These are phyloP conservation scores for Sceliomorpha sp. DNA, from an alignment of 2,888 invertebrate genomes.

Conservation along the genomic window DNA sequence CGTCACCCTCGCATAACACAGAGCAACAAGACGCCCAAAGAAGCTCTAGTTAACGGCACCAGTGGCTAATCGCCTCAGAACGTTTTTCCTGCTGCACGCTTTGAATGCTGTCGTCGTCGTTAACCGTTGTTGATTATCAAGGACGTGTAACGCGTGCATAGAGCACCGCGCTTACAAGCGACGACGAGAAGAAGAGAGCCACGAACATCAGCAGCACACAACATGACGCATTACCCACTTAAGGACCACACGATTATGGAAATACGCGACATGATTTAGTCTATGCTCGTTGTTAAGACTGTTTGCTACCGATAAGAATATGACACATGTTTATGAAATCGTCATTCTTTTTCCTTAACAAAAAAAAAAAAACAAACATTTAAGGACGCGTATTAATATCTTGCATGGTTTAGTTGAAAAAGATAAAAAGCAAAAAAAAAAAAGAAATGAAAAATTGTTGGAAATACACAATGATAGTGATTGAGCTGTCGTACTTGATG, in stretches of 20 bases:
- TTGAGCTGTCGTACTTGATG: conserved; percentile 70
- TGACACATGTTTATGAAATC: conserved; percentile 70
- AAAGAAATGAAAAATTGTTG: conserved; percentile 33
- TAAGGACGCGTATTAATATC: conserved; percentile 77
- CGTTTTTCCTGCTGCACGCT: conserved; percentile 30
- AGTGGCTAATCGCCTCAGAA: conserved; percentile 75
- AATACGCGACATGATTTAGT: conserved; percentile 75
- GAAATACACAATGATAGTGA: conserved; percentile 31
- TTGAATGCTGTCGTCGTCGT: conserved; percentile 32
- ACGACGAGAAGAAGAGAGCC: conserved; percentile 63
- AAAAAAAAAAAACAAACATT: conserved; percentile 63
- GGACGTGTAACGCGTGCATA: not conserved
- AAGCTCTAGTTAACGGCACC: conserved; percentile 86
- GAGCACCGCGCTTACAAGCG: conserved; percentile 19
- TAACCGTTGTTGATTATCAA: conserved; percentile 11
- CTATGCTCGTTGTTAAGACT: conserved; percentile 79
- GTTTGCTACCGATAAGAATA: conserved; percentile 78
- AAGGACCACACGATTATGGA: conserved; percentile 76
- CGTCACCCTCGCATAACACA: conserved; percentile 75
- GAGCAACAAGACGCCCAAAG: conserved; percentile 82
- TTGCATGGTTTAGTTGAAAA: conserved; percentile 79
- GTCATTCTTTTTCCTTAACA: conserved; percentile 61
- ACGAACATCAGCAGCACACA: conserved; percentile 72
- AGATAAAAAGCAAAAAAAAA: conserved; percentile 63
- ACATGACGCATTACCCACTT: conserved; percentile 77